Percentiles rank a stretch among this genome's conserved stretches.
phyloP scores from a whole-genome alignment of 2,888 invertebrate species.

The Dione juno region DNA sequence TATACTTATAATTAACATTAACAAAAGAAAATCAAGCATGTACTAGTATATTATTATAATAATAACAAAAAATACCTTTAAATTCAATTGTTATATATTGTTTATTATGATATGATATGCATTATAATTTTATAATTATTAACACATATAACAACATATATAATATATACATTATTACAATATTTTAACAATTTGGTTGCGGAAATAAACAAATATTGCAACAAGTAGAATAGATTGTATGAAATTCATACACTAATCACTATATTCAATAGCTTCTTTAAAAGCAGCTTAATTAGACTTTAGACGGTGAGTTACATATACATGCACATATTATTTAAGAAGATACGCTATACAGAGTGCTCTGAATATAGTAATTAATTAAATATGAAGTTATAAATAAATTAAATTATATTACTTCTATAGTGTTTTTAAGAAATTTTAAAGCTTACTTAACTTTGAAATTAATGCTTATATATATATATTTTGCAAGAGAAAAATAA shows the following conservation, averaged over 20 bases:
- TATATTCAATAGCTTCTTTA: constrained; percentile 8
- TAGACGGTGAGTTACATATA: constrained; percentile 3
- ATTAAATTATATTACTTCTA: too few species aligned
- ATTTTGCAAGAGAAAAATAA: too few species aligned
- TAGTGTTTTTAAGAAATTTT: too few species aligned
- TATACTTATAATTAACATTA: neutral
- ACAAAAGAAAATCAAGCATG: neutral
- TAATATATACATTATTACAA: neutral
- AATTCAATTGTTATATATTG: neutral
- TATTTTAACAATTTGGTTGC: constrained; percentile 17
- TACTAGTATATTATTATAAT: constrained; percentile 2
- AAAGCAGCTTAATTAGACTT: constrained; percentile 15
- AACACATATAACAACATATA: constrained; percentile 4
- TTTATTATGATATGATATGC: neutral
- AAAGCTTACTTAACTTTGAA: too few species aligned
- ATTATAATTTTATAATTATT: neutral
- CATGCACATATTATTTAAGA: neutral
- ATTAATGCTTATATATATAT: too few species aligned
- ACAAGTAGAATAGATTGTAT: constrained; percentile 15
- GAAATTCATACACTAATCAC: constrained; percentile 22
- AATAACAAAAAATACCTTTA: neutral
- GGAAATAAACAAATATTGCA: constrained; percentile 10
- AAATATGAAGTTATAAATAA: too few species aligned
- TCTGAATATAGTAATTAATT: constrained; percentile 2
- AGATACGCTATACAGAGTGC: neutral